phyloP scores from a whole-genome alignment of 2,113 vertebrate genomes.

The Crotophaga sulcirostris region DNA sequence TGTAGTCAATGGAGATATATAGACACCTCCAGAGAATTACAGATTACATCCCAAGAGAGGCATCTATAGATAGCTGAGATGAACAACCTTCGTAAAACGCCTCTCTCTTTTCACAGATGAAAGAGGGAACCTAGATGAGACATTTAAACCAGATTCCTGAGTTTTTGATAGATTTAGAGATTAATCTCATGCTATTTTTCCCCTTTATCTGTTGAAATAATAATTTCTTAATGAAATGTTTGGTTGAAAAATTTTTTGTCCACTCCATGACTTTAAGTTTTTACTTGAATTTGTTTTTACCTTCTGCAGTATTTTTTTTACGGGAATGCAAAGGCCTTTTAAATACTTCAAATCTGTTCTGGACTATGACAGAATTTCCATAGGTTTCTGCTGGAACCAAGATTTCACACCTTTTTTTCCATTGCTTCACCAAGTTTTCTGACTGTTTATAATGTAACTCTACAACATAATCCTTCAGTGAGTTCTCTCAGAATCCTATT shows the following conservation, averaged over 20 bases:
- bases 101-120: not conserved
- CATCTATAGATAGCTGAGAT: not conserved
- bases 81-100: not conserved
- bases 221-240: not conserved
- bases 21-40: not conserved
- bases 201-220: not conserved
- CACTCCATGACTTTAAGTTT: not conserved
- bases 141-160: not conserved
- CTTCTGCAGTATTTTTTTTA: not conserved
- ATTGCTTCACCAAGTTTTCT: not conserved
- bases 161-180: not conserved
- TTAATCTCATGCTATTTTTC: rapidly evolving
- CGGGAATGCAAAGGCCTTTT: not conserved
- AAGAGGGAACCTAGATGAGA: not conserved
- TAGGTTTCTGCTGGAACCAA: not conserved
- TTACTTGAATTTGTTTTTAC: not conserved
- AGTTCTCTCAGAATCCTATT: not conserved
- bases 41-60: not conserved
- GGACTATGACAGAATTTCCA: not conserved
- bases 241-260: not conserved
- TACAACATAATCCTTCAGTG: not conserved
- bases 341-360: not conserved
- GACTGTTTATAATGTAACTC: not conserved
- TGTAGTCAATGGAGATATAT: conserved; percentile 2
- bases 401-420: not conserved